Evolutionary conservation across 2,888 invertebrate genomes (phyloP).

Genomic region (Tetramorium bicarinatum): DNA sequence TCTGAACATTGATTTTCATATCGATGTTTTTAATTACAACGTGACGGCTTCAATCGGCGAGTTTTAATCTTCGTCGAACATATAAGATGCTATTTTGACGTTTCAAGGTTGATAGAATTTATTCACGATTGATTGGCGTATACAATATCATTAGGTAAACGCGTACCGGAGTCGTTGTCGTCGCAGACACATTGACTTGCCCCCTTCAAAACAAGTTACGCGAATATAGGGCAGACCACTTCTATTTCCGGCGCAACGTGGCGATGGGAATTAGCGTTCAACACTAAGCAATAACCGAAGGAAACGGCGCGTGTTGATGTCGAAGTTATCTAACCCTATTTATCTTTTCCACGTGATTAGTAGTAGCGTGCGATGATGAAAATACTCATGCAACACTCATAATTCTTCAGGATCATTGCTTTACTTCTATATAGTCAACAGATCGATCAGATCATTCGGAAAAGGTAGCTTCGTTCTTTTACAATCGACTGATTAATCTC

Average conservation of each 20-base stretch:
- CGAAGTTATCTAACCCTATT: slow-evolving; percentile 47
- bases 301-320: slow-evolving; percentile 38
- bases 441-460: not conserved
- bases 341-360: slow-evolving; percentile 48
- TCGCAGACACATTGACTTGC: slow-evolving; percentile 49
- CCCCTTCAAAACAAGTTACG: slow-evolving; percentile 55
- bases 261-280: slow-evolving; percentile 52
- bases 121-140: slow-evolving; percentile 47
- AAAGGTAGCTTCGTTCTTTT: not conserved
- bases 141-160: slow-evolving; percentile 54
- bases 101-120: slow-evolving; percentile 23
- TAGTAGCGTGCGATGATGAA: slow-evolving; percentile 19
- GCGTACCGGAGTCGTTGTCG: slow-evolving; percentile 48
- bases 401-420: slow-evolving; percentile 15
- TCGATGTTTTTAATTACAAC: slow-evolving; percentile 1
- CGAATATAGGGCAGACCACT: slow-evolving; percentile 56
- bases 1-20: not conserved
- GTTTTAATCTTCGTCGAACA: not conserved
- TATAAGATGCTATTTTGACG: not conserved
- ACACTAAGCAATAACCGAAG: slow-evolving; percentile 34
- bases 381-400: slow-evolving; percentile 29
- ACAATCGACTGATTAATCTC: not conserved
- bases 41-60: not conserved
- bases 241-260: slow-evolving; percentile 53
- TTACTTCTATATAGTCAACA: not conserved